Conservation (phyloP, 2,113 vertebrate genomes). For the Pleuronectes platessa region DNA sequence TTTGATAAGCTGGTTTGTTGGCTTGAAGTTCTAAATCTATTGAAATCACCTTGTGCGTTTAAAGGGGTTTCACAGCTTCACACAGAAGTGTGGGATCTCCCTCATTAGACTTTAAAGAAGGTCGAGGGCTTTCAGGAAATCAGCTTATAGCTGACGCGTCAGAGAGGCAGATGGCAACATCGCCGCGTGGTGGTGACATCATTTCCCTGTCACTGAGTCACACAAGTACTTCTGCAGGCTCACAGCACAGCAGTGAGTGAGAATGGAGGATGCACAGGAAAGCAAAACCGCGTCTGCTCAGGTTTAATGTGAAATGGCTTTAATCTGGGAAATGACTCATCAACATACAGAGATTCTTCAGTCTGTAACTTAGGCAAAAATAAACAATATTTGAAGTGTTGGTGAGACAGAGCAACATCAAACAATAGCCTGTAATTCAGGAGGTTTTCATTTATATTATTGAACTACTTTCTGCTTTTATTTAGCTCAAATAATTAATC, state of each 20-base stretch:
- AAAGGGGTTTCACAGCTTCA: background rate
- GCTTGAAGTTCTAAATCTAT: too few relatives aligned
- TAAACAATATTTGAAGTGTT: background rate
- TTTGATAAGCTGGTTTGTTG: too few relatives aligned
- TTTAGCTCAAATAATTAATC: too few relatives aligned
- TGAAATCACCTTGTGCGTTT: background rate
- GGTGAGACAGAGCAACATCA: background rate
- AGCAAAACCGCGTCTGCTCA: background rate
- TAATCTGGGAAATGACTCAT: constrained; percentile 45
- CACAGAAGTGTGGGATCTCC: constrained; percentile 50
- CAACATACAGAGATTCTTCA: background rate
- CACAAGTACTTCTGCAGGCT: constrained; percentile 38
- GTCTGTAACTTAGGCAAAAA: background rate
- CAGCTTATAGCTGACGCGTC: constrained; percentile 21
- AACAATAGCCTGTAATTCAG: background rate
- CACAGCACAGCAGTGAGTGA: background rate
- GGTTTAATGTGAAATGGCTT: constrained; percentile 29
- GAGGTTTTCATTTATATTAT: too few relatives aligned
- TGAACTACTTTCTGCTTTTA: background rate
- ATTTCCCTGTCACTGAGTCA: constrained; percentile 59
- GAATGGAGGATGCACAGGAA: constrained; percentile 29
- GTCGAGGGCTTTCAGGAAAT: constrained; percentile 65
- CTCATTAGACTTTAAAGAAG: constrained; percentile 65
- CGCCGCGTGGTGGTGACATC: constrained; percentile 55
- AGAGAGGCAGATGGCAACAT: constrained; percentile 35